Evolutionary conservation across 2,113 vertebrate species (phyloP).

Genomic region (Nerophis lumbriciformis): DNA sequence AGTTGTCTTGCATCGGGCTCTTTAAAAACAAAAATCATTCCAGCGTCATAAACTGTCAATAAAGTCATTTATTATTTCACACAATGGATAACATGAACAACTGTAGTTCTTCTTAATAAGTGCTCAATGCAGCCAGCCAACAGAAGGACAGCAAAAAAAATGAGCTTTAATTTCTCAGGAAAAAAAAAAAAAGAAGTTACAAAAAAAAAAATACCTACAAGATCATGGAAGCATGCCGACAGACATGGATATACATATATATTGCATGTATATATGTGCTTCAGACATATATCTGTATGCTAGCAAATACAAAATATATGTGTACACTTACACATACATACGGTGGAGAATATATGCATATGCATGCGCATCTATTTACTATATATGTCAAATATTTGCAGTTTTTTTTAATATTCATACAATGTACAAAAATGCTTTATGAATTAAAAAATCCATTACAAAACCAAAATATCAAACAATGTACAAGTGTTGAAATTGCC

Average conservation of each 20-base stretch:
- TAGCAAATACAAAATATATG: constrained; percentile 73
- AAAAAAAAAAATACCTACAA: constrained; percentile 82
- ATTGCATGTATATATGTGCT: constrained; percentile 77
- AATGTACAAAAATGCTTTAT: constrained; percentile 99
- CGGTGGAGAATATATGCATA: constrained; percentile 77
- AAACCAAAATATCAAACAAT: constrained; percentile 99
- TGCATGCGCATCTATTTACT: constrained; percentile 77
- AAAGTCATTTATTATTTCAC: constrained; percentile 95
- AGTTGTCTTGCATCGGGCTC: not conserved
- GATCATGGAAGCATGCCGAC: constrained; percentile 98
- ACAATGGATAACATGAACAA: constrained; percentile 99
- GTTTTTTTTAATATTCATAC: constrained; percentile 78
- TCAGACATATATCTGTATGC: constrained; percentile 75
- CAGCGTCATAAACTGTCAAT: constrained; percentile 66
- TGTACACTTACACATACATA: constrained; percentile 74
- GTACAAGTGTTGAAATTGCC: constrained; percentile 96
- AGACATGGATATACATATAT: constrained; percentile 80
- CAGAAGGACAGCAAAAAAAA: constrained; percentile 91
- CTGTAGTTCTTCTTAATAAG: constrained; percentile 91
- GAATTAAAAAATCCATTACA: constrained; percentile 99
- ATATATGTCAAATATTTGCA: constrained; percentile 82
- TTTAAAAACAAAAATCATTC: constrained; percentile 2
- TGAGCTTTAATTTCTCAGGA: constrained; percentile 90
- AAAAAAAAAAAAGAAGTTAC: constrained; percentile 72
- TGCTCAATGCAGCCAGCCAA: constrained; percentile 96